Percentiles rank a stretch among this genome's conserved stretches.
Conservation (phyloP, 1,140 invertebrate genomes). For the Pantala flavescens region DNA sequence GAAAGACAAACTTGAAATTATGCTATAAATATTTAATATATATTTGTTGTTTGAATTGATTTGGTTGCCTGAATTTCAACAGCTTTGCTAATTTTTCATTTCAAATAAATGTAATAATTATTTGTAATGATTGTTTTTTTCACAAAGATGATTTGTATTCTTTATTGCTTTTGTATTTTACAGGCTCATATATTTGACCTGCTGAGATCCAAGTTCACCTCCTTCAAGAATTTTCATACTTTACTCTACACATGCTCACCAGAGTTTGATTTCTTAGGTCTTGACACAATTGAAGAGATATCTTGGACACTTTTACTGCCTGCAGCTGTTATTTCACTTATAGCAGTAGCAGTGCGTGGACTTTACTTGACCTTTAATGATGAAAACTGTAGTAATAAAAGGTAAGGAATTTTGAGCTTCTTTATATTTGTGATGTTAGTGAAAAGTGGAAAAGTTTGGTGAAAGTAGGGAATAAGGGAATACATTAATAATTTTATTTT, state of each 20-base stretch:
- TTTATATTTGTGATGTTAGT: no score
- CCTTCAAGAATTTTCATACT: slow-evolving; percentile 70
- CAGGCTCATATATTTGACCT: slow-evolving; percentile 68
- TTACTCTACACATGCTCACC: slow-evolving; percentile 71
- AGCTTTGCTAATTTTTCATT: no score
- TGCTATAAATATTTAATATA: no score
- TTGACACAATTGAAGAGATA: slow-evolving; percentile 39
- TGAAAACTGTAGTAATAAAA: neutral
- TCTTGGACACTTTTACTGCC: slow-evolving; percentile 46
- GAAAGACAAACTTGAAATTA: no score
- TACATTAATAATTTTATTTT: no score
- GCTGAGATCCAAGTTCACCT: slow-evolving; percentile 60
- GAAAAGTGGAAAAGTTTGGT: no score
- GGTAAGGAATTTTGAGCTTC: neutral
- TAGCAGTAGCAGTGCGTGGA: slow-evolving; percentile 25
- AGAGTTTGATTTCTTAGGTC: slow-evolving; percentile 71
- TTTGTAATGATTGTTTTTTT: no score
- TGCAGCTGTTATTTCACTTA: slow-evolving; percentile 36
- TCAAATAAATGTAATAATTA: no score
- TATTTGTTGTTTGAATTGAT: no score
- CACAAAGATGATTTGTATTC: neutral
- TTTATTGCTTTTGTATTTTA: slow-evolving; percentile 14
- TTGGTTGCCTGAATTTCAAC: no score
- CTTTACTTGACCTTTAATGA: neutral
- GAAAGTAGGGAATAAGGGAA: no score